These are phyloP conservation scores for Choristoneura fumiferana DNA, from an alignment of 1,140 invertebrate genomes.

Conservation along the genomic window DNA sequence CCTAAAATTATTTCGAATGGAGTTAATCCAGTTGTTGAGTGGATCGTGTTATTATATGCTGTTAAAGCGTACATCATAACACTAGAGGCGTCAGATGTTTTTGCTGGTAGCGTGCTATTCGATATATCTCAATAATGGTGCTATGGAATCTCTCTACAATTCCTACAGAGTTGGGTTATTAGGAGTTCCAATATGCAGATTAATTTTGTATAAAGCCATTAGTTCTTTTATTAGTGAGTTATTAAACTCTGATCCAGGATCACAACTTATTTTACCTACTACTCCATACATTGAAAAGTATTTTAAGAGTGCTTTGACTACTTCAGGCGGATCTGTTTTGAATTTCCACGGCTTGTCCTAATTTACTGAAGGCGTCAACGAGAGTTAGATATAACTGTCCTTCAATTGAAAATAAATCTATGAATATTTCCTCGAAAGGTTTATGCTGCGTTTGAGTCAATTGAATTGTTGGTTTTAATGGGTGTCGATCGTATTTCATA, in stretches of 20 bases:
- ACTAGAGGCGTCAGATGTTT: background rate
- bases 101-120: background rate
- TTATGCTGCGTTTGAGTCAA: background rate
- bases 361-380: too few species aligned
- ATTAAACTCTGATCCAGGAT: background rate
- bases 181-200: background rate
- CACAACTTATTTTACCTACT: background rate
- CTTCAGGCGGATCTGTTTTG: too few species aligned
- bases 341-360: too few species aligned
- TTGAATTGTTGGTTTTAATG: slow-evolving; percentile 1
- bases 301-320: background rate
- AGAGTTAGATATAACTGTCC: too few species aligned
- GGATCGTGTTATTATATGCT: slow-evolving; percentile 3
- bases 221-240: background rate
- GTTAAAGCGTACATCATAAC: background rate
- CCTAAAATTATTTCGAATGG: too few species aligned
- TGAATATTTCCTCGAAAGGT: too few species aligned
- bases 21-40: background rate
- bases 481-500: slow-evolving; percentile 16
- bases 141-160: background rate
- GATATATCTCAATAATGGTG: background rate
- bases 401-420: too few species aligned
- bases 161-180: background rate
- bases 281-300: background rate
- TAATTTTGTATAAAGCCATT: background rate